Base-by-base conservation (phyloP, 2,888 invertebrate genomes). In the Ligdia adustata region DNA sequence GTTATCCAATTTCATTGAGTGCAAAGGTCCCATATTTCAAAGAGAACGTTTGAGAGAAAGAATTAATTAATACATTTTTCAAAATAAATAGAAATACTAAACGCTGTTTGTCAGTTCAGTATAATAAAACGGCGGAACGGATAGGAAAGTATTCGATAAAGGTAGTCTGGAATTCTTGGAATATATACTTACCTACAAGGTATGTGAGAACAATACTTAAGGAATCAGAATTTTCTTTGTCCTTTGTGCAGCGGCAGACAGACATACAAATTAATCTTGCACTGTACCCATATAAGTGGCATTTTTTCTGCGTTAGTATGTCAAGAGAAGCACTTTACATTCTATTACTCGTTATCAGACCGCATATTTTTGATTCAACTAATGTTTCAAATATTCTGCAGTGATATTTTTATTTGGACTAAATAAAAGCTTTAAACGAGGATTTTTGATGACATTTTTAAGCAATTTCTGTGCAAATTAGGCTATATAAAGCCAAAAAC, bases 281-380 rank as follows among this genome's bases (percentile, higher is more conserved):
- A 37, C 27, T 37, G 24, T 16, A 1, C 13, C 4, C 11, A 4
- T 29, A 9, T 11, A 11, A 18, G 2, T 12, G 12, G 3, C 9
- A 22, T 37, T 12, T 41, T 33, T 33, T 51, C 9, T 45, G 12
- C 27, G 35, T 51, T 45, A 45, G 54, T 54, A 51, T 50, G 50
- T 47, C 50, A 54, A 54, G 54, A 50, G 35, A 22, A 43, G 13
- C 12, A 31, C 15, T 32, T 20, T n/a, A 7, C 35, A 35, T 43
- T 34, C 15, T 13, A n/a, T n/a, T n/a, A 11, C 6, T 2, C 24
- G 9, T 46, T 31, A 38, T 40, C 29, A 24, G 13, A 14, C 11
- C 22, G 39, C 43, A 34, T 43, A 28, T 42, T 42, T n/a, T n/a
- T n/a, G n/a, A n/a, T 38, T 28, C 7, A 12, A n/a, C 14, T 2